Percentiles rank a stretch among this genome's conserved stretches.
These are phyloP conservation scores for Arion vulgaris DNA, from an alignment of 1,140 invertebrate genomes.

Conservation along the genomic window DNA sequence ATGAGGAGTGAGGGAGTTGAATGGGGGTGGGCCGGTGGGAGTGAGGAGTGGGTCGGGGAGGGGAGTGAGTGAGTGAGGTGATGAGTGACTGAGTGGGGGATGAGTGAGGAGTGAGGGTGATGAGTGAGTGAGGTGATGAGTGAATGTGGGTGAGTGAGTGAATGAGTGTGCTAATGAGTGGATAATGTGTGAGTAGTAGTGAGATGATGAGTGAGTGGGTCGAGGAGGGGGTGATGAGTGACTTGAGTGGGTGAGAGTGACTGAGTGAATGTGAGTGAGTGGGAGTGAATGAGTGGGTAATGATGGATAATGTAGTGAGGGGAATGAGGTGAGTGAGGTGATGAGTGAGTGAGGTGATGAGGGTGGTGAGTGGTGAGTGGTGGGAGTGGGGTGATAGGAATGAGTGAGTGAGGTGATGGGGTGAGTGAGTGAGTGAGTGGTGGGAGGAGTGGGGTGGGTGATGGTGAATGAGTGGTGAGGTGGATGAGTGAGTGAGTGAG, in stretches of 20 bases:
- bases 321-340: not conserved
- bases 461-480: not conserved
- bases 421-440: constrained; percentile 19
- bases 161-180: too few species aligned
- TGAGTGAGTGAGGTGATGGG: not conserved
- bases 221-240: not conserved
- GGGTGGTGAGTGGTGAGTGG: not conserved
- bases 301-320: too few species aligned
- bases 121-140: too few species aligned
- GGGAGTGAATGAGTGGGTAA: not conserved
- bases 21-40: too few species aligned
- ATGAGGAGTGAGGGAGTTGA: too few species aligned
- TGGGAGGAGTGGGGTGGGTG: not conserved
- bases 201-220: too few species aligned
- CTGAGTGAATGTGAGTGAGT: not conserved
- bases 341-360: not conserved
- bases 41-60: too few species aligned
- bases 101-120: too few species aligned
- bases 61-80: too few species aligned
- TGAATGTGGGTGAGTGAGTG: too few species aligned
- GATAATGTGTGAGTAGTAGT: too few species aligned
- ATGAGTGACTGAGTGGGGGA: too few species aligned
- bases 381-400: not conserved
- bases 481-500: not conserved
- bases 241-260: not conserved